These are phyloP conservation scores for Leptinotarsa texana DNA, from an alignment of 1,140 invertebrate genomes.

Conservation along the genomic window DNA sequence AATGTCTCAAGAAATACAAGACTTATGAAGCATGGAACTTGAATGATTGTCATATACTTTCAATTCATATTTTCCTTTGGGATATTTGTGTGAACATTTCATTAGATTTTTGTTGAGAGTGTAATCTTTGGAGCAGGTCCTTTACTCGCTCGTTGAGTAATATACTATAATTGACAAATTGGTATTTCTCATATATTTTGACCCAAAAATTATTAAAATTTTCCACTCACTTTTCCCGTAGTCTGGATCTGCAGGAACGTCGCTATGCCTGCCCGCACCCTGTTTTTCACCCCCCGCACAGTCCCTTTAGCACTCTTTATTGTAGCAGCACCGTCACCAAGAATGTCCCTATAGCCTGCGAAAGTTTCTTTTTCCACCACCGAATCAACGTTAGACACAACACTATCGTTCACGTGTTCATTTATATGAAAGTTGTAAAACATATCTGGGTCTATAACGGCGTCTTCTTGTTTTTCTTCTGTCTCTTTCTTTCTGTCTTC, in stretches of 20 bases:
- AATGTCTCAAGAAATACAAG: no score
- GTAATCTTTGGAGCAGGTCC: no score
- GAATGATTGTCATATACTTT: no score
- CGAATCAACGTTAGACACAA: slow-evolving; percentile 54
- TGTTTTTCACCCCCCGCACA: slow-evolving; percentile 89
- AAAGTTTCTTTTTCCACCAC: slow-evolving; percentile 71
- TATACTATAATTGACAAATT: no score
- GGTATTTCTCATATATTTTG: no score
- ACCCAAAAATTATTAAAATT: no score
- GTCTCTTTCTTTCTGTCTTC: slow-evolving; percentile 61
- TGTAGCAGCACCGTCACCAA: slow-evolving; percentile 68
- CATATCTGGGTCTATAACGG: slow-evolving; percentile 73
- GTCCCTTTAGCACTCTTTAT: slow-evolving; percentile 89
- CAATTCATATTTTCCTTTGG: no score
- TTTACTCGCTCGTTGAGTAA: no score
- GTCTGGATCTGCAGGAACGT: slow-evolving; percentile 85
- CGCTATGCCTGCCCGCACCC: slow-evolving; percentile 90
- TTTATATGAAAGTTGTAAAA: slow-evolving; percentile 83
- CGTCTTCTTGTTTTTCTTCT: slow-evolving; percentile 57
- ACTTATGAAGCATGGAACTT: no score
- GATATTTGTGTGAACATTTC: no score
- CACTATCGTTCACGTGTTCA: slow-evolving; percentile 69
- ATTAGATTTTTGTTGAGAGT: no score
- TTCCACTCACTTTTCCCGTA: slow-evolving; percentile 67
- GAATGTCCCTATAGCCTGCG: slow-evolving; percentile 78